These are phyloP conservation scores for Thunnus maccoyii DNA, from an alignment of 2,113 vertebrate genomes.

Conservation along the genomic window DNA sequence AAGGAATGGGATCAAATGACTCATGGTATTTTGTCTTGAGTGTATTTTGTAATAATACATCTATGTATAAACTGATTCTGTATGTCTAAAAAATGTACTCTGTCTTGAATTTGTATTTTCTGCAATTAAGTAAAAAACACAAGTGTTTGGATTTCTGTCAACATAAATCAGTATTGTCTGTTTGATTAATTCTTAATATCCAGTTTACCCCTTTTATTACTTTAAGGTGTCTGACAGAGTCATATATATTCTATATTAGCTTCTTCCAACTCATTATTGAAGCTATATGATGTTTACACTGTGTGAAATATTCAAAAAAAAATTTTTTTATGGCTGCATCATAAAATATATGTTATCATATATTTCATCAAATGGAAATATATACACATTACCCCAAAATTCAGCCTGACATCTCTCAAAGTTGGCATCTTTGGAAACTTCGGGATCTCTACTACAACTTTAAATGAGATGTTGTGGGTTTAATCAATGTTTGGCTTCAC, in stretches of 20 bases:
- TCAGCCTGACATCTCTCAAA: background rate
- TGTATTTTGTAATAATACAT: constrained; percentile 15
- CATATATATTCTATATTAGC: too few species aligned
- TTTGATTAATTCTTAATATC: too few species aligned
- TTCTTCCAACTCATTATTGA: too few species aligned
- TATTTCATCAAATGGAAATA: background rate
- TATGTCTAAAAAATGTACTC: background rate
- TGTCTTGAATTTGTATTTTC: background rate
- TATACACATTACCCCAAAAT: background rate
- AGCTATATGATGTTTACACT: background rate
- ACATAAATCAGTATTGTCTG: background rate
- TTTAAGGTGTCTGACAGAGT: too few species aligned
- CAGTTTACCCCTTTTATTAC: too few species aligned
- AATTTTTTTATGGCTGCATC: too few species aligned
- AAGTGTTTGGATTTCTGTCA: background rate
- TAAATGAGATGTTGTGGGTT: background rate
- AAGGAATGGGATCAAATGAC: constrained; percentile 14
- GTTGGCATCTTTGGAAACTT: background rate
- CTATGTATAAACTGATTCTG: background rate
- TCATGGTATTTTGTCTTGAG: background rate
- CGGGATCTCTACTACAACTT: background rate
- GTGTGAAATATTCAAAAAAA: background rate
- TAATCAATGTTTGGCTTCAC: too few species aligned
- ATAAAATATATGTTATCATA: too few species aligned
- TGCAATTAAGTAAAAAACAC: background rate